Base-by-base conservation (phyloP, 2,888 invertebrate species). In the Apodemia mormo region DNA sequence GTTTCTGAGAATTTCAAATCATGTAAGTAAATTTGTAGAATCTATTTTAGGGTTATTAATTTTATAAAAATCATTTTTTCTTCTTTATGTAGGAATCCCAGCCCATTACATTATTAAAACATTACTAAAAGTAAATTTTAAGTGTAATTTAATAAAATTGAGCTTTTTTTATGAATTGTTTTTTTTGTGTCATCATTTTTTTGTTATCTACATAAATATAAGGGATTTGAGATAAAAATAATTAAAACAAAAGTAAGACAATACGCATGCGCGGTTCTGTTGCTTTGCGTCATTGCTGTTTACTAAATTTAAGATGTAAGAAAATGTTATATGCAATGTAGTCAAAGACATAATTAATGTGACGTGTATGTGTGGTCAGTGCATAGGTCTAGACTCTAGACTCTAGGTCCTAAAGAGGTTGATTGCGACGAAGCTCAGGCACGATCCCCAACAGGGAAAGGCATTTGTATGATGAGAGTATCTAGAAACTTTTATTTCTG, bases 181-280 rank as follows among this genome's bases (percentile, higher is more conserved):
- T 45, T 22, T 22, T 22, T 22, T 22, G 22, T 22, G 8, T 52
- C n/a, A 1, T 52, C 7, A 52, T n/a, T 52, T 6, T 52, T 45
- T 52, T 4, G 12, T 52, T 14, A 52, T n/a, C 14, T n/a, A 52
- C 7, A n/a, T 14, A 52, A 52, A 52, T 52, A n/a, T 52, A 65
- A 70, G 71, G 69, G 68, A 70, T 73, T 75, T 76, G 80, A 78
- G 75, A 75, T 68, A 71, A 64, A 71, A 74, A 82, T 82, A 85
- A 85, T 82, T 83, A 80, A 73, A 80, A 82, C 86, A 83, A 82
- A 75, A 76, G 75, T 77, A 78, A 72, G 71, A 74, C 52, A 64
- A 37, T 75, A 78, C 81, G 81, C 81, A 81, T 79, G 81, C 72
- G 74, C 65, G 43, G 56, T 68, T 66, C 69, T 73, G 68, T 71